Conservation (phyloP, 2,113 vertebrate species). For the Mixornis gularis region DNA sequence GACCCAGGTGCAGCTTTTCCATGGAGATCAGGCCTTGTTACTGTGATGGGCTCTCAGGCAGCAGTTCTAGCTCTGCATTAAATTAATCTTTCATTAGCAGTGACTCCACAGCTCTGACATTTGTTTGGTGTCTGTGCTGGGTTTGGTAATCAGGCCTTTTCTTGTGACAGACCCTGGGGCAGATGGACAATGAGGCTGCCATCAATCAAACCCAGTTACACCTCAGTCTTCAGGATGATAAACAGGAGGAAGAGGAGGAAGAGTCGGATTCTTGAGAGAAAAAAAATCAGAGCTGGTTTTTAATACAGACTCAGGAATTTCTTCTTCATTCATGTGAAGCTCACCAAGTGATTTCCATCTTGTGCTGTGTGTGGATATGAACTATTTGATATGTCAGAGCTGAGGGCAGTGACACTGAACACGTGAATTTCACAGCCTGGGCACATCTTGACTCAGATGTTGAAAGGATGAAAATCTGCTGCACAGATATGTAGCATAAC, state of each 20-base stretch:
- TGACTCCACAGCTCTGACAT: too few species aligned
- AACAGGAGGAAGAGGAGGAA: constrained; percentile 72
- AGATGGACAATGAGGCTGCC: constrained; percentile 76
- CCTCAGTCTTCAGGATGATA: constrained; percentile 53
- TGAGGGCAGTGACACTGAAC: not conserved
- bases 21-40: rapidly evolving
- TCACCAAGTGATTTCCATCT: not conserved
- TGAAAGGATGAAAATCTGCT: not conserved
- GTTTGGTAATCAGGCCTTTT: not conserved
- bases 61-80: not conserved
- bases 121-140: not conserved
- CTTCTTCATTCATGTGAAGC: not conserved
- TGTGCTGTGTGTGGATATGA: not conserved
- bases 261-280: constrained; percentile 63
- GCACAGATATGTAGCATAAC: constrained; percentile 31
- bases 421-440: not conserved
- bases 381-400: not conserved
- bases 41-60: not conserved
- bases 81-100: not conserved
- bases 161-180: constrained; percentile 43
- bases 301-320: constrained; percentile 13
- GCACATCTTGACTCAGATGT: not conserved
- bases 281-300: not conserved
- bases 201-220: constrained; percentile 79
- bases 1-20: not conserved